phyloP scores from a whole-genome alignment of 2,797 vertebrate genomes.

The Remorina albescens region DNA sequence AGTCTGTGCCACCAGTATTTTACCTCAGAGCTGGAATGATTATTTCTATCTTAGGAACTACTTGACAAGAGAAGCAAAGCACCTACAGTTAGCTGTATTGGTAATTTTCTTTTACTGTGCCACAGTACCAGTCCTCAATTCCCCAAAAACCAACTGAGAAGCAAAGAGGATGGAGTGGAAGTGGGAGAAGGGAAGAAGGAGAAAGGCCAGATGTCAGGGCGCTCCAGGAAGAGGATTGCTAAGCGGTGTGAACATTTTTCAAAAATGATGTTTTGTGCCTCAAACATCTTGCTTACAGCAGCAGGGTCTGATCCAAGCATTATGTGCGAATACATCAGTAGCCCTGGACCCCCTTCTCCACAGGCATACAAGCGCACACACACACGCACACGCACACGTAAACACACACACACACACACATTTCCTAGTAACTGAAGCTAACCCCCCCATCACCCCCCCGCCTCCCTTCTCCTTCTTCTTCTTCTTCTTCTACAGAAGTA shows the following conservation, averaged over 20 bases:
- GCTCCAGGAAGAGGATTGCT: slow-evolving; percentile 80
- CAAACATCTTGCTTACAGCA: slow-evolving; percentile 91
- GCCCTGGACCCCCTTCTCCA: slow-evolving; percentile 76
- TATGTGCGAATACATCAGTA: slow-evolving; percentile 89
- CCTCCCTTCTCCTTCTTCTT: slow-evolving; percentile 79
- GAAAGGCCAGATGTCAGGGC: slow-evolving; percentile 82
- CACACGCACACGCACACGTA: slow-evolving; percentile 40
- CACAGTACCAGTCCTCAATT: slow-evolving; percentile 38
- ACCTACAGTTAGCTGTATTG: slow-evolving; percentile 30
- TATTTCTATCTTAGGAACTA: slow-evolving; percentile 1
- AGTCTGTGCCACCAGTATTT: slow-evolving; percentile 26
- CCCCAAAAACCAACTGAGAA: slow-evolving; percentile 49
- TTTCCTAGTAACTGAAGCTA: slow-evolving; percentile 77
- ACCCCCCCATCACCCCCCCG: slow-evolving; percentile 38
- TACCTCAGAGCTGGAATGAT: slow-evolving; percentile 27
- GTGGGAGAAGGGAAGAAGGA: slow-evolving; percentile 72
- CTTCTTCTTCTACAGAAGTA: slow-evolving; percentile 91
- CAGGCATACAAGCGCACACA: slow-evolving; percentile 55
- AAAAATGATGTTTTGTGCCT: slow-evolving; percentile 86
- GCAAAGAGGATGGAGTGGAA: slow-evolving; percentile 70
- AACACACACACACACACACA: slow-evolving; percentile 59
- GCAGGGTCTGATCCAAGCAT: slow-evolving; percentile 91
- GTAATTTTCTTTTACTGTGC: slow-evolving; percentile 53
- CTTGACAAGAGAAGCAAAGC: slow-evolving; percentile 38
- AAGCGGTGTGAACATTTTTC: slow-evolving; percentile 84